Conservation (phyloP, 1,140 invertebrate genomes). For the Drosophila truncata region DNA sequence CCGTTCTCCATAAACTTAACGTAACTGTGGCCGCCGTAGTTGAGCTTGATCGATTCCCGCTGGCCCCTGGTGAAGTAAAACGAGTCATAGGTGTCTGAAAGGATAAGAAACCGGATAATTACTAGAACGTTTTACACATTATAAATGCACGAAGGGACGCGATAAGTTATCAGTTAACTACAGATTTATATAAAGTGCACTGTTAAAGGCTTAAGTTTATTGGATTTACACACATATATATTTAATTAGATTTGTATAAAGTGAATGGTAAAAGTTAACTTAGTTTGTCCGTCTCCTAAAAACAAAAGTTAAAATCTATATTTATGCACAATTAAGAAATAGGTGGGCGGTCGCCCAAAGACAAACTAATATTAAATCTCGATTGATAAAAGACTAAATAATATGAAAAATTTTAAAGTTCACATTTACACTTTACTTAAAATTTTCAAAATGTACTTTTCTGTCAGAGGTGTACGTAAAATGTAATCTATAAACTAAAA, state of each 20-base stretch:
- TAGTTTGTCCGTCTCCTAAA: slow-evolving; percentile 29
- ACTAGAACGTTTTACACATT: slow-evolving; percentile 7
- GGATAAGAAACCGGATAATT: slow-evolving; percentile 26
- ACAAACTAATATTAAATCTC: not conserved
- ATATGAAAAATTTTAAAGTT: not conserved
- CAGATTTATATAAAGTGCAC: slow-evolving; percentile 12
- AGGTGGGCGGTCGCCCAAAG: not conserved
- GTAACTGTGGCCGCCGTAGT: slow-evolving; percentile 69
- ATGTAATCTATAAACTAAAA: slow-evolving; percentile 8
- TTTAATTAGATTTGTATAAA: slow-evolving; percentile 24
- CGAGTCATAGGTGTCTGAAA: slow-evolving; percentile 39
- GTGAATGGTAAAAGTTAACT: slow-evolving; percentile 26
- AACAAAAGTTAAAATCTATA: slow-evolving; percentile 17
- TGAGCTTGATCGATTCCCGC: slow-evolving; percentile 74
- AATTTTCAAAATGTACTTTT: slow-evolving; percentile 1
- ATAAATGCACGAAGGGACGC: too few species aligned
- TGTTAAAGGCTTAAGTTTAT: slow-evolving; percentile 40
- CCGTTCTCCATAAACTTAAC: slow-evolving; percentile 82
- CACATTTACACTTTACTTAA: not conserved
- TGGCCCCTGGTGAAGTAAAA: slow-evolving; percentile 77
- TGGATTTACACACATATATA: slow-evolving; percentile 33
- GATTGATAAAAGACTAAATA: not conserved
- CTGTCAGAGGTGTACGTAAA: not conserved
- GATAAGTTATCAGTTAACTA: not conserved
- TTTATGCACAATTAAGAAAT: slow-evolving; percentile 1